Evolutionary conservation across 2,113 vertebrate genomes (phyloP), one percentile per base, ranked within the genome.

Genomic region (Strigops habroptila): DNA sequence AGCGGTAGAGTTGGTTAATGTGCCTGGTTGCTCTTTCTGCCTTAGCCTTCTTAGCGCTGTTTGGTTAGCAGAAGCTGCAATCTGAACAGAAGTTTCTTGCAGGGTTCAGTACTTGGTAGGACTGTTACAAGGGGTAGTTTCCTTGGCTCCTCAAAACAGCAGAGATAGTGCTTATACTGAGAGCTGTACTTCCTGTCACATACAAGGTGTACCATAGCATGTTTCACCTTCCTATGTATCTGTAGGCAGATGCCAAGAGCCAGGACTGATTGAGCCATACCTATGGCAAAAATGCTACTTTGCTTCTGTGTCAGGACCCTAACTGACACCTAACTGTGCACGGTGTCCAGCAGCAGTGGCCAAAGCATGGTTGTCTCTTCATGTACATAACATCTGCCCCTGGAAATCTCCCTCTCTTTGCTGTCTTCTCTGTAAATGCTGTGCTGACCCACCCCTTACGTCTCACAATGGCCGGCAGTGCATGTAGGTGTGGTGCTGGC

Each of bases 381-480:
- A 9, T 43, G 28, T 41, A 21, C 6, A 0, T 46, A 3, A 10
- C 9, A 19, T 25, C 41, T 60, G 25, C 22, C 37, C 46, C 31
- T 43, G 17, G n/a, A 16, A 2, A 33, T 31, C 21, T n/a, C 53
- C 15, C 31, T 67, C 25, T n/a, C 30, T 51, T 55, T 23, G 3
- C 43, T 63, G 46, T 62, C 35, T 53, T 37, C 27, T 17, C 51
- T 46, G 68, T 41, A 44, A 41, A 33, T 31, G 39, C 67, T 49
- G 60, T 11, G 6, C 71, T 33, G 60, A 81, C 49, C 31, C 55
- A 31, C 63, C 53, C 9, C 0, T 2, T 44, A 0, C 5, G 8
- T n/a, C 63, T 81, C 64, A 43, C 23, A 23, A 0, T 0, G 41
- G 53, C 70, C 70, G 33, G 10, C 62, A 21, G 11, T 3, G 22